Evolutionary conservation across 2,113 vertebrate species (phyloP).

Genomic region (Arothron firmamentum): DNA sequence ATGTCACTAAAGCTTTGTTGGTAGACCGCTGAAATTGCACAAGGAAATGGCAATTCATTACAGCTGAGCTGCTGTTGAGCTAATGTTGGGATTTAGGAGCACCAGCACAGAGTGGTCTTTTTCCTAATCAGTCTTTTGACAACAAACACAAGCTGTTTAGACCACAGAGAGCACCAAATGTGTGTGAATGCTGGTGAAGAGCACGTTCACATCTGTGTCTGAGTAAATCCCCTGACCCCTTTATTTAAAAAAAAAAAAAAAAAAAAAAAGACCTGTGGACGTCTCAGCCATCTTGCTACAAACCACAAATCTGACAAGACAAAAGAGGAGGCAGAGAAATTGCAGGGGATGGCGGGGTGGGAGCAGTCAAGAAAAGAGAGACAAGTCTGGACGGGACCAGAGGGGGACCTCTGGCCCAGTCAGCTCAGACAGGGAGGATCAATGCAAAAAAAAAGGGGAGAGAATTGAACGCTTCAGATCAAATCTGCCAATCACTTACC

Average conservation of each 20-base stretch:
- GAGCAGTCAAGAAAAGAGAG: conserved; percentile 57
- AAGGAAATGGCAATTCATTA: conserved; percentile 46
- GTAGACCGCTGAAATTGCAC: conserved; percentile 45
- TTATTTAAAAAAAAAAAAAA: conserved; percentile 28
- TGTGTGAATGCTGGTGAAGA: conserved; percentile 27
- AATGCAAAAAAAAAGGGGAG: conserved; percentile 30
- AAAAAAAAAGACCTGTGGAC: conserved; percentile 15
- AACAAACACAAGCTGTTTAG: conserved; percentile 67
- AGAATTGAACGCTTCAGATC: conserved; percentile 57
- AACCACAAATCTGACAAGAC: conserved; percentile 52
- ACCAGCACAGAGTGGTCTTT: conserved; percentile 40
- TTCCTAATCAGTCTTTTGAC: conserved; percentile 57
- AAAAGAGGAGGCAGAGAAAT: conserved; percentile 53
- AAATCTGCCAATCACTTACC: conserved; percentile 54
- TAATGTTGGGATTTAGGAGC: conserved; percentile 29
- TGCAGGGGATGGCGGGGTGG: conserved; percentile 12
- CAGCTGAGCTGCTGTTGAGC: conserved; percentile 58
- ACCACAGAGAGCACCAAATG: conserved; percentile 40
- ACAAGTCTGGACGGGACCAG: conserved; percentile 67
- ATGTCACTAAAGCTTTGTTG: conserved; percentile 43
- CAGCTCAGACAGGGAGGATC: conserved; percentile 15
- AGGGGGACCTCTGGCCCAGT: conserved; percentile 52
- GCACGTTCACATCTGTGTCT: conserved; percentile 26
- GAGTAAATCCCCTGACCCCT: conserved; percentile 15
- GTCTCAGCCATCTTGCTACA: conserved; percentile 24